These are phyloP conservation scores for Mormoops blainvillei DNA, from an alignment of 2,113 vertebrate genomes.

Conservation along the genomic window DNA sequence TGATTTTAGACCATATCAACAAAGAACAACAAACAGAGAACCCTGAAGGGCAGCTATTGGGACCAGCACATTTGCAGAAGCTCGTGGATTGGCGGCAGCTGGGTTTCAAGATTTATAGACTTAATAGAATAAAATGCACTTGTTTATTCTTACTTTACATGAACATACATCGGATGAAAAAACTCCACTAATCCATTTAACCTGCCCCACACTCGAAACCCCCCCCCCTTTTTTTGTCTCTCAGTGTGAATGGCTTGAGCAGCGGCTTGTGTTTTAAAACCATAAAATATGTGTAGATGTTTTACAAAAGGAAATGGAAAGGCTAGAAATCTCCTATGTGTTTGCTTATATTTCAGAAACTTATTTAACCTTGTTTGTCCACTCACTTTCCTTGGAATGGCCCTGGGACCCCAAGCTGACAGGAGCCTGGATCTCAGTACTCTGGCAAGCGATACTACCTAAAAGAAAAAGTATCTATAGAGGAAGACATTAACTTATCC, in stretches of 20 bases:
- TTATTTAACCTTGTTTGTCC: not conserved
- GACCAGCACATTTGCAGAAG: conserved; percentile 45
- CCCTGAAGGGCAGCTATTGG: conserved; percentile 36
- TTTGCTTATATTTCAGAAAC: not conserved
- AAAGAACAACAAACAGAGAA: conserved; percentile 52
- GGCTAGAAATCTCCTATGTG: not conserved
- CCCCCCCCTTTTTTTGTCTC: not conserved
- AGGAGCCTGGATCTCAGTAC: not conserved
- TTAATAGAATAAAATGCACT: conserved; percentile 65
- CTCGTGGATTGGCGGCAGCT: conserved; percentile 45
- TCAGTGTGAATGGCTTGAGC: not conserved
- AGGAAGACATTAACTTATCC: fast-evolving
- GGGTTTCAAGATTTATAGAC: conserved; percentile 53
- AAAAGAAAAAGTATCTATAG: not conserved
- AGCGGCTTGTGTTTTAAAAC: conserved; percentile 27
- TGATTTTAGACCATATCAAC: conserved; percentile 47
- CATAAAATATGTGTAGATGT: not conserved
- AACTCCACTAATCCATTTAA: not conserved
- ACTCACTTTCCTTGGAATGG: not conserved
- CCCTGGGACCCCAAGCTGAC: not conserved
- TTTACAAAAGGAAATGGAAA: conserved; percentile 38
- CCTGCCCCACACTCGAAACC: not conserved
- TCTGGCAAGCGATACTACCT: not conserved
- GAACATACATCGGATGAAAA: conserved; percentile 62
- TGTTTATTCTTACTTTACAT: conserved; percentile 68